Evolutionary conservation across 2,113 vertebrate genomes (phyloP), one percentile per base, ranked within the genome.

Genomic region (Gambusia holbrooki): DNA sequence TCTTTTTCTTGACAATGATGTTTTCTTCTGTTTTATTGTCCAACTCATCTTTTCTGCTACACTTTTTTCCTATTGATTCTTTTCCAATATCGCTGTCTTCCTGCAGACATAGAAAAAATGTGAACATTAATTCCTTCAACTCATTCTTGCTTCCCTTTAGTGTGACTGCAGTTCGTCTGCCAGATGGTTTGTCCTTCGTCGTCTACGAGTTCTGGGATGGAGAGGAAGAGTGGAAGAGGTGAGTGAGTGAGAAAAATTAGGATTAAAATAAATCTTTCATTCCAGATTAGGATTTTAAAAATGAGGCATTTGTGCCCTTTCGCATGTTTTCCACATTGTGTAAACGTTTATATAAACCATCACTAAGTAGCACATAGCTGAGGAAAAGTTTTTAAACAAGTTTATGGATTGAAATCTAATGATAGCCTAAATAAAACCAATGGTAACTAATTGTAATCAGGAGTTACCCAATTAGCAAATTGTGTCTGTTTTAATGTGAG

Each of bases 161-260:
- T 45, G 92, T 97, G 48, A 95, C 97, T 0, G 96, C 97, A 0
- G 95, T 97, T 86, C 94, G 96, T 69, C 95, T 97, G 69, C 95
- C 95, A 0, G 97, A 98, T 0, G 96, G 95, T 22, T 76, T 96
- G 73, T 97, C 96, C 87, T 98, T 98, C 15, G 96, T 98, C 3
- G 67, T 98, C 74, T 98, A 98, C 0, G 97, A 98, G 89, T 98
- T 98, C 93, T 98, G 97, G 97, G 97, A 97, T 69, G 96, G 95
- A 0, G 96, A 98, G 74, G 96, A 97, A 29, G 96, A 96, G 63
- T 98, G 97, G 97, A 98, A 96, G 87, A 96, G 96, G 97, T 98
- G 80, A 80, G 97, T 98, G 80, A 80, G 73, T 28, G 45, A 58
- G 22, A 45, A 63, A 40, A 35, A 30, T 25, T 6, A 19, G 8